Evolutionary conservation across 92 coral and sea anemone species (phyloP).

Genomic region (Anthopleura xanthogrammica): DNA sequence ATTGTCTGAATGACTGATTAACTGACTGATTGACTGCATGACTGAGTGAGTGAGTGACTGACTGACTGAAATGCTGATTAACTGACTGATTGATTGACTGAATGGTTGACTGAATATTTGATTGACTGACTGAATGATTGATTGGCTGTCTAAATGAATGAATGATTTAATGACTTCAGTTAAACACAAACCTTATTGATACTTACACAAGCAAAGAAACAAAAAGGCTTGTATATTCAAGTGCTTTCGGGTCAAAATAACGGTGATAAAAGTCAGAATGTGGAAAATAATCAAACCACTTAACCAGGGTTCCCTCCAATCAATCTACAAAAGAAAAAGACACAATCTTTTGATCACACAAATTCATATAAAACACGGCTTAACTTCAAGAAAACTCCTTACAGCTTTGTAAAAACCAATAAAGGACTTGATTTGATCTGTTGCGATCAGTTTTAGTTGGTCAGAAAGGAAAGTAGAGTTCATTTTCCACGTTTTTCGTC

Average conservation of each 20-base stretch:
- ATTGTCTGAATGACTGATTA: not conserved
- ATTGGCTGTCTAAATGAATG: not conserved
- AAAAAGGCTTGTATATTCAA: slow-evolving; percentile 68
- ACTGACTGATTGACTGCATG: no score
- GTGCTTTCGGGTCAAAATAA: slow-evolving; percentile 45
- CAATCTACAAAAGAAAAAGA: slow-evolving; percentile 49
- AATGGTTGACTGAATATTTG: no score
- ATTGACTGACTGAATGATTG: no score
- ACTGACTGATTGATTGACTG: no score
- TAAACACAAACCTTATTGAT: not conserved
- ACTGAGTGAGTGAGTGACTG: no score
- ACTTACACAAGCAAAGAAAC: slow-evolving; percentile 85
- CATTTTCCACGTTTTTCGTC: slow-evolving; percentile 4
- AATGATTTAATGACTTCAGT: not conserved
- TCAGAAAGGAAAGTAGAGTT: slow-evolving; percentile 16
- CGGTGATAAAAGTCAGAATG: slow-evolving; percentile 49
- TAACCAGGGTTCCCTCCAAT: slow-evolving; percentile 92
- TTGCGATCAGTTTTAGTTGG: slow-evolving; percentile 55
- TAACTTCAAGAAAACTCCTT: slow-evolving; percentile 11
- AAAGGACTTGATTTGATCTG: slow-evolving; percentile 79
- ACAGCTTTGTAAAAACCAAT: slow-evolving; percentile 88
- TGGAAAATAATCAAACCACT: slow-evolving; percentile 66
- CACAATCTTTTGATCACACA: not conserved
- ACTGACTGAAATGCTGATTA: no score
- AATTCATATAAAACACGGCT: not conserved